Base-by-base conservation (phyloP, 2,797 vertebrate species). In the Pipistrellus nathusii region DNA sequence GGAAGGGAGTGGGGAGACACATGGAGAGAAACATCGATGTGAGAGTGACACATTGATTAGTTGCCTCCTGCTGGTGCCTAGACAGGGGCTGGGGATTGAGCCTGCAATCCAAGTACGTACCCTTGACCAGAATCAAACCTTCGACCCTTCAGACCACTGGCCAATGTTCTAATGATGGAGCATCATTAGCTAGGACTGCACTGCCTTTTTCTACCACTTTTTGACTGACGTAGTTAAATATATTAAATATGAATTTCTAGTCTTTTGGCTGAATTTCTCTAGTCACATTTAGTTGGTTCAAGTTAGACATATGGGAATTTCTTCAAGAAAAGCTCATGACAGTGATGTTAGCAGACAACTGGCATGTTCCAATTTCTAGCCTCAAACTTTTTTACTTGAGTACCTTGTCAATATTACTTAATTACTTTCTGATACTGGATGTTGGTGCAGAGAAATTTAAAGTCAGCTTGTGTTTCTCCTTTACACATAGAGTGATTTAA, bases 261-360 rank as follows among this genome's bases (percentile, higher is more conserved):
- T 21, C 17, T 89, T 91, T 93, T 85, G 27, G 9, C 14, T 83
- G 13, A 83, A 80, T 86, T 89, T 92, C 32, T 76, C 9, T 75
- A 76, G 73, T 84, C 27, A 51, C 69, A 55, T 38, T 72, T 23
- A 57, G 10, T 95, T 80, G 46, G 25, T 35, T 77, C 41, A 93
- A 83, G 13, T 86, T 83, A 82, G 18, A 46, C 15, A 91, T 32
- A 15, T 38, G 85, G 27, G 35, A 80, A 51, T 75, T 73, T 84
- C 66, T 93, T 93, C 5, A 80, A 57, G 77, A 93, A 78, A 66
- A 73, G 14, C 21, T 13, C 21, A 15, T 44, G 8, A 71, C 11
- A 41, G 17, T 20, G 44, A 12, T 57, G 57, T 83, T 76, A 48
- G 8, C 17, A 83, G 69, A 78, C 8, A 76, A 41, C 9, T 80